A percentile compares a stretch with the other conserved stretches of the same genome.
phyloP scores from a whole-genome alignment of 1,140 invertebrate species.

The Solenopsis invicta region DNA sequence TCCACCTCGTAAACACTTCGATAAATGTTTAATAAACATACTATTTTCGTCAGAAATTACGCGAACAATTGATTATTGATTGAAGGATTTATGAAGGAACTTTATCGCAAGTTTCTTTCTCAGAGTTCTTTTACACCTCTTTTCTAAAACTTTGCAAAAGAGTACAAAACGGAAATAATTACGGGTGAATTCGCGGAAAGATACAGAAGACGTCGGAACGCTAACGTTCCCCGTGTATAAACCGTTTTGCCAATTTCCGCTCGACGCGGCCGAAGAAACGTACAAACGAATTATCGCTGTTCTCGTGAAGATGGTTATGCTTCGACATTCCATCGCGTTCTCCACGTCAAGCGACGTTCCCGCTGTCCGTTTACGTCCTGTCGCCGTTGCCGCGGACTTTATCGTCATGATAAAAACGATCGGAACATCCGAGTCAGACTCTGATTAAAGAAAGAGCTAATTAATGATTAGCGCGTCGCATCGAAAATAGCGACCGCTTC shows the following conservation, averaged over 20 bases:
- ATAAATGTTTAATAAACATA: too few species aligned
- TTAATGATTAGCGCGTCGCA: conserved; percentile 78
- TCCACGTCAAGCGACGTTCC: conserved; percentile 63
- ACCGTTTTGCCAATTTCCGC: conserved; percentile 54
- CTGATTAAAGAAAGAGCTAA: conserved; percentile 76
- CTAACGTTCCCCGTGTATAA: conserved; percentile 35
- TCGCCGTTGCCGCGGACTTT: background rate
- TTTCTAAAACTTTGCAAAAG: background rate
- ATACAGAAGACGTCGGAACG: conserved; percentile 22
- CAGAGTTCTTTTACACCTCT: background rate
- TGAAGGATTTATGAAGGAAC: background rate
- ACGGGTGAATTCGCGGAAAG: background rate
- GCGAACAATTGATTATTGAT: background rate
- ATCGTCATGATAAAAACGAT: conserved; percentile 53
- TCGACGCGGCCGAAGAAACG: conserved; percentile 44
- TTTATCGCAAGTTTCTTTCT: background rate
- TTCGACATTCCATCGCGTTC: conserved; percentile 72
- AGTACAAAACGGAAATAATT: conserved; percentile 19
- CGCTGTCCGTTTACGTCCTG: background rate
- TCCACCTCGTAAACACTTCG: too few species aligned
- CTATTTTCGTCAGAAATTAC: background rate
- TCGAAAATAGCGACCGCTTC: conserved; percentile 59
- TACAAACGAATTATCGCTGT: conserved; percentile 60
- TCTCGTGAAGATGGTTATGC: conserved; percentile 63
- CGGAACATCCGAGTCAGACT: conserved; percentile 64